Percentiles rank a stretch among this genome's conserved stretches.
These are phyloP conservation scores for Anarsia innoxiella DNA, from an alignment of 2,888 invertebrate genomes.

Conservation along the genomic window DNA sequence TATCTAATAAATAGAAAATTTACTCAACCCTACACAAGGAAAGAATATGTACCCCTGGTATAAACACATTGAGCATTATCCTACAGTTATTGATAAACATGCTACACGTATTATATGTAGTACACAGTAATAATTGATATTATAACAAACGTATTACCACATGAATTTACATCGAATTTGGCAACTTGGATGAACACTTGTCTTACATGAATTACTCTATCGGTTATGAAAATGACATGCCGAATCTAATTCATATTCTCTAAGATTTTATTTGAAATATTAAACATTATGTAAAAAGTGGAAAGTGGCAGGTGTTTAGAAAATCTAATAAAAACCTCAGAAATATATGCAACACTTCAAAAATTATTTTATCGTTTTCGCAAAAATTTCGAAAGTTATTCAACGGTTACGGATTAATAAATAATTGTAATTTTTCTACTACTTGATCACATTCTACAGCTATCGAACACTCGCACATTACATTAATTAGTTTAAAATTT, in stretches of 20 bases:
- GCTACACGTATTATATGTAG: slow-evolving; percentile 51
- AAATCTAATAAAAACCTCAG: slow-evolving; percentile 20
- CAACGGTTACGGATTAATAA: slow-evolving; percentile 31
- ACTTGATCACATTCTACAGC: slow-evolving; percentile 66
- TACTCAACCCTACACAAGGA: slow-evolving; percentile 43
- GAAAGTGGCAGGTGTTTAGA: slow-evolving; percentile 13
- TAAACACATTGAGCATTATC: slow-evolving; percentile 70
- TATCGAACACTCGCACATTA: slow-evolving; percentile 74
- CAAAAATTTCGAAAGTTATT: slow-evolving; percentile 11
- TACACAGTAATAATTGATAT: slow-evolving; percentile 56
- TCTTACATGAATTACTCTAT: slow-evolving; percentile 34
- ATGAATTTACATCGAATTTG: slow-evolving; percentile 64
- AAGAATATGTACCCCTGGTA: slow-evolving; percentile 55
- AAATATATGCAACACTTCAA: slow-evolving; percentile 6
- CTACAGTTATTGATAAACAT: slow-evolving; percentile 64
- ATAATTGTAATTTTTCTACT: slow-evolving; percentile 50
- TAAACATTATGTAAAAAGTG: slow-evolving; percentile 3
- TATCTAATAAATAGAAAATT: slow-evolving; percentile 39
- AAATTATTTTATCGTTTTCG: slow-evolving; percentile 6
- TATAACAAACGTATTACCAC: slow-evolving; percentile 56
- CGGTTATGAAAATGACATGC: slow-evolving; percentile 24
- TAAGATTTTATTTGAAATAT: background rate
- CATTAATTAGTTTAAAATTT: slow-evolving; percentile 67
- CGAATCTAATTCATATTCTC: too few relatives aligned
- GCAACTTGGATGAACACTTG: slow-evolving; percentile 69